phyloP scores from a whole-genome alignment of 2,797 vertebrate genomes.

The Rallus crepitans region DNA sequence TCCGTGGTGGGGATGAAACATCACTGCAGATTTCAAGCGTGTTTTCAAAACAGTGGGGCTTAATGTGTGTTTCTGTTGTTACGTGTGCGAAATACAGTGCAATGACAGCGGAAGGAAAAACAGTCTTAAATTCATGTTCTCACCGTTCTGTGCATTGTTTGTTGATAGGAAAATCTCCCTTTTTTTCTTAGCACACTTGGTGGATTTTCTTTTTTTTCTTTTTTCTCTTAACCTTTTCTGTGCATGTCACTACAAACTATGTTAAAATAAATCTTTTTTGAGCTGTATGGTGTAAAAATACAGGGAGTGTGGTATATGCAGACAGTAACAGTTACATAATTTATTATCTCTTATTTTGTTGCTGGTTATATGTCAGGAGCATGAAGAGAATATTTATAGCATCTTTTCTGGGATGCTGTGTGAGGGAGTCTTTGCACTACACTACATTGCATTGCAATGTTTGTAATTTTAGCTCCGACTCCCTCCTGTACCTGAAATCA shows the following conservation, averaged over 20 bases:
- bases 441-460: neutral
- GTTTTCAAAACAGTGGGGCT: neutral
- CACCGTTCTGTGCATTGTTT: neutral
- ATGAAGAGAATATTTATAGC: slow-evolving; percentile 39
- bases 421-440: neutral
- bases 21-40: neutral
- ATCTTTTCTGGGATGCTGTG: slow-evolving; percentile 13
- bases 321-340: slow-evolving; percentile 64
- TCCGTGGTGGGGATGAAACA: neutral
- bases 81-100: neutral
- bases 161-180: neutral
- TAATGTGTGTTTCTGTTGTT: neutral
- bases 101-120: neutral
- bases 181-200: neutral
- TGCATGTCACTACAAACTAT: neutral
- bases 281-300: neutral
- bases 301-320: neutral
- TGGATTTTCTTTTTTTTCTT: neutral
- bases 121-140: neutral
- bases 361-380: slow-evolving; percentile 36
- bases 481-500: fast-evolving
- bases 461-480: neutral
- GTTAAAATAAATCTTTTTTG: neutral
- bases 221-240: neutral
- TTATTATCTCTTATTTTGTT: slow-evolving; percentile 40